phyloP scores from a whole-genome alignment of 2,888 invertebrate species.

The Cryptophagus acutangulus region DNA sequence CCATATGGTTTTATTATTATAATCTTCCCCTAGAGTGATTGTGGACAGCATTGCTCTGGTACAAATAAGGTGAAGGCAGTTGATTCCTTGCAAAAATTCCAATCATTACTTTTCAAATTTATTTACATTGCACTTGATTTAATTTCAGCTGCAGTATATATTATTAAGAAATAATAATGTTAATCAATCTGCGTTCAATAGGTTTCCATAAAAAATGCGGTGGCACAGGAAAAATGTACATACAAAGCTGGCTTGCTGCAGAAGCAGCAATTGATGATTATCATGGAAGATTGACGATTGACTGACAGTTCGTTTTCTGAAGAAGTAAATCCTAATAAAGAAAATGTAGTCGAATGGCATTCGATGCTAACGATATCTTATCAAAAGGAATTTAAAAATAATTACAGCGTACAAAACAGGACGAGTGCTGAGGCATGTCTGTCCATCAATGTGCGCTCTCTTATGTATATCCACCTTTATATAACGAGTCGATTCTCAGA shows the following conservation, averaged over 20 bases:
- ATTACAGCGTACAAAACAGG: conserved; percentile 39
- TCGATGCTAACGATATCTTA: conserved; percentile 44
- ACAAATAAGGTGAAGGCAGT: too few relatives aligned
- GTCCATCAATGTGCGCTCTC: conserved; percentile 42
- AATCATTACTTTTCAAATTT: too few relatives aligned
- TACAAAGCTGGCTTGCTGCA: too few relatives aligned
- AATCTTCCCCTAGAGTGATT: not conserved
- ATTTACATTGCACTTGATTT: too few relatives aligned
- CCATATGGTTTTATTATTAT: conserved; percentile 7
- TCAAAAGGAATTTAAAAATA: conserved; percentile 47
- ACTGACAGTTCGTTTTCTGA: conserved; percentile 27
- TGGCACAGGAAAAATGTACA: too few relatives aligned
- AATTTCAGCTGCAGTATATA: too few relatives aligned
- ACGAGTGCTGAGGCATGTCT: conserved; percentile 38
- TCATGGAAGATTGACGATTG: conserved; percentile 28
- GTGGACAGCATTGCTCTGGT: too few relatives aligned
- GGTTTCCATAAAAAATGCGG: too few relatives aligned
- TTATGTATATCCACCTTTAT: too few relatives aligned
- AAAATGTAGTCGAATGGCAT: conserved; percentile 31
- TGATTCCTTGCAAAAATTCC: too few relatives aligned
- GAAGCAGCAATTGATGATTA: conserved; percentile 21
- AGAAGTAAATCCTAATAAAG: conserved; percentile 38
- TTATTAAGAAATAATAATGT: too few relatives aligned
- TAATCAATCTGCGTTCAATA: too few relatives aligned
- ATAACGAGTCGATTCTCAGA: conserved; percentile 35